Evolutionary conservation across 2,113 vertebrate species (phyloP).

Genomic region (Typhlomys cinereus): DNA sequence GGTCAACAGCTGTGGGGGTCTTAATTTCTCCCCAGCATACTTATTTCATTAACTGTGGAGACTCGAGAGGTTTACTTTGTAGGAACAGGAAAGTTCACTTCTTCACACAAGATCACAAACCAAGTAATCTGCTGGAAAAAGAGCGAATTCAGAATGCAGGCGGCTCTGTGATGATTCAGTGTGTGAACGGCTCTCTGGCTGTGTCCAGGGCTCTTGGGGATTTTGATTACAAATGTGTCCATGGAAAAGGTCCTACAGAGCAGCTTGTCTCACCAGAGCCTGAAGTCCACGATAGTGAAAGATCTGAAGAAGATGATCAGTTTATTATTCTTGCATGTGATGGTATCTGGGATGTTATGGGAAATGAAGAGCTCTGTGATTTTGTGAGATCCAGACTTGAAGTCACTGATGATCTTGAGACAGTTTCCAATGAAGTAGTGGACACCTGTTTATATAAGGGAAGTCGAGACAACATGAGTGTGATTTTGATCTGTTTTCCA

Average conservation of each 20-base stretch:
- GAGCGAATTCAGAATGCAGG: conserved; percentile 99
- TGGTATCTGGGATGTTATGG: conserved; percentile 99
- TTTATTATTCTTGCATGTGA: conserved; percentile 99
- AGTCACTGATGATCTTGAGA: conserved; percentile 99
- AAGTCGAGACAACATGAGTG: conserved; percentile 99
- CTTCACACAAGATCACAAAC: conserved; percentile 99
- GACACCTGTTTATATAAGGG: conserved; percentile 99
- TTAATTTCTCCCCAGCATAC: conserved; percentile 97
- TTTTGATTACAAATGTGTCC: conserved; percentile 99
- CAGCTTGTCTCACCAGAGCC: conserved; percentile 98
- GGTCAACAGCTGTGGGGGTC: conserved; percentile 97
- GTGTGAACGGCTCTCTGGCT: conserved; percentile 98
- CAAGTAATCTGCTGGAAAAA: conserved; percentile 98
- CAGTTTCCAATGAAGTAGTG: conserved; percentile 99
- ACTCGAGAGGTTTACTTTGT: conserved; percentile 97
- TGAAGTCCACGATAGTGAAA: conserved; percentile 98
- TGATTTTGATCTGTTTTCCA: conserved; percentile 98
- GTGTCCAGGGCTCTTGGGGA: conserved; percentile 98
- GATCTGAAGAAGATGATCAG: conserved; percentile 94
- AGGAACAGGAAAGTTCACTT: conserved; percentile 96
- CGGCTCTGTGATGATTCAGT: conserved; percentile 99
- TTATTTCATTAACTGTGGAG: conserved; percentile 99
- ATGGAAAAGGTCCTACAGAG: conserved; percentile 99
- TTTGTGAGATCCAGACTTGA: conserved; percentile 99
- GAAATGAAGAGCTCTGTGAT: conserved; percentile 98